phyloP scores from a whole-genome alignment of 2,888 invertebrate species.

The Phragmatobia fuliginosa region DNA sequence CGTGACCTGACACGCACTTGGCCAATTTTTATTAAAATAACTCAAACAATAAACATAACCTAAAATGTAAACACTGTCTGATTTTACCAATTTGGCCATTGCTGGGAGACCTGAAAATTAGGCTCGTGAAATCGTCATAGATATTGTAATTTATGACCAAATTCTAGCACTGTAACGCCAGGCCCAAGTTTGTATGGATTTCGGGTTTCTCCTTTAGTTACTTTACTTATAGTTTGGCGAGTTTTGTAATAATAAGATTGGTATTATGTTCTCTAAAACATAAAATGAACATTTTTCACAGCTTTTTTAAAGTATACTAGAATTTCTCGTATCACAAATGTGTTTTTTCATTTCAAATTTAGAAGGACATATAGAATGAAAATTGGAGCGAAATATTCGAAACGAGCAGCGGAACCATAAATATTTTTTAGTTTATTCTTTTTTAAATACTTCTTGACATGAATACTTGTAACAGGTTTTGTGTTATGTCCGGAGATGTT shows the following conservation, averaged over 20 bases:
- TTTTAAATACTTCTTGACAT: neutral
- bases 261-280: neutral
- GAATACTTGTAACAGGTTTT: conserved; percentile 1
- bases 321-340: neutral
- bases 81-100: too few relatives aligned
- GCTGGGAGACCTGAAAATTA: too few relatives aligned
- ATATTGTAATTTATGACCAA: too few relatives aligned
- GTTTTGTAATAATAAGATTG: neutral
- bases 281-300: too few relatives aligned
- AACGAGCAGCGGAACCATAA: neutral
- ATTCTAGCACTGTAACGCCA: too few relatives aligned
- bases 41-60: too few relatives aligned
- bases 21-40: too few relatives aligned
- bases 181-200: too few relatives aligned
- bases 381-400: neutral
- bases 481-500: neutral
- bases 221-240: neutral
- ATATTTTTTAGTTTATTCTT: neutral
- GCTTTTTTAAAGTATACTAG: neutral
- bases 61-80: too few relatives aligned
- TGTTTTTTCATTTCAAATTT: neutral
- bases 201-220: too few relatives aligned
- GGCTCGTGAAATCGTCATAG: too few relatives aligned
- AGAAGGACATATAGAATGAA: neutral
- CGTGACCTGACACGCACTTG: too few relatives aligned